Evolutionary conservation across 2,888 invertebrate species (phyloP).

Genomic region (Pyrgus malvae): DNA sequence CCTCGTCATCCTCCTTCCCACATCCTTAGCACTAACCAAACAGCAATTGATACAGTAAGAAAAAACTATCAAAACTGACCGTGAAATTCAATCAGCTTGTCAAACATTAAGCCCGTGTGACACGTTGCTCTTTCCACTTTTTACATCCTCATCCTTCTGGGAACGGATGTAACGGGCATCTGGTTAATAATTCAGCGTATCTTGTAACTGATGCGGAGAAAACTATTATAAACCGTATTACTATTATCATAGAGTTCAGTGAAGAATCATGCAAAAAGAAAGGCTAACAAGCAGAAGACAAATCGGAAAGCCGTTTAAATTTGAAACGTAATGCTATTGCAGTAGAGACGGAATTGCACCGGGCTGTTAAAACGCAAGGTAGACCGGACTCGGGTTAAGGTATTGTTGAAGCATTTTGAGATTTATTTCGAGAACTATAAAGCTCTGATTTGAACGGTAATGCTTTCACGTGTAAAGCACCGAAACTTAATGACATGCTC

Average conservation of each 20-base stretch:
- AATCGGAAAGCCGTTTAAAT: not conserved
- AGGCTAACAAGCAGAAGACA: slow-evolving; percentile 1
- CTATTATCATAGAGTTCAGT: not conserved
- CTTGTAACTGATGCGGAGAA: not conserved
- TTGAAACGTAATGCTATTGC: not conserved
- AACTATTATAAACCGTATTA: not conserved
- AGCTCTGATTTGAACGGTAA: not conserved
- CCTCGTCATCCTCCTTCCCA: not conserved
- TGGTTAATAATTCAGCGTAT: slow-evolving; percentile 52
- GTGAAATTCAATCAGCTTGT: slow-evolving; percentile 20
- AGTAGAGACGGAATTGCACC: slow-evolving; percentile 2
- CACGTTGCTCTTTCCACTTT: slow-evolving; percentile 37
- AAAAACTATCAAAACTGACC: slow-evolving; percentile 7
- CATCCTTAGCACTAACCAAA: slow-evolving; percentile 21
- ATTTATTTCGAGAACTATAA: not conserved
- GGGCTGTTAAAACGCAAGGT: not conserved
- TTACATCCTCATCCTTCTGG: slow-evolving; percentile 67
- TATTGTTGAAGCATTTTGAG: not conserved
- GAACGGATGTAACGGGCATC: slow-evolving; percentile 73
- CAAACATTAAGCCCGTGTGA: slow-evolving; percentile 17
- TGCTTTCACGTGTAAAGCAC: slow-evolving; percentile 38
- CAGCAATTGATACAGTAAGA: slow-evolving; percentile 22
- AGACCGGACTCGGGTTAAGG: not conserved
- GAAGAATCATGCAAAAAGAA: not conserved
- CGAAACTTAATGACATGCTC: slow-evolving; percentile 41